phyloP scores from a whole-genome alignment of 2,888 invertebrate species.

The Pelosia muscerda region DNA sequence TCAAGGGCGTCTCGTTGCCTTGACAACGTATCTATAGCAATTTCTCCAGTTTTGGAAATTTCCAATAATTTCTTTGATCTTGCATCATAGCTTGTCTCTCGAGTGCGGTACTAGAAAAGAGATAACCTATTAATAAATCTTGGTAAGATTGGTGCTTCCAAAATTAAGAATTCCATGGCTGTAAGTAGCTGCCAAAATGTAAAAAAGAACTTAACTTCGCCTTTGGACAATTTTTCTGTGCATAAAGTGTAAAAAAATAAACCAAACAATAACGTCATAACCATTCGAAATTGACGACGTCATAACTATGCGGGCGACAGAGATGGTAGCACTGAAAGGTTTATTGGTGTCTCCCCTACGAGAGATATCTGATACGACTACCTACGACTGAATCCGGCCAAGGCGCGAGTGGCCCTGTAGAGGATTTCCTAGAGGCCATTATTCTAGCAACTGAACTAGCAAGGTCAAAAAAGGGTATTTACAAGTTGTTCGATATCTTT shows the following conservation, averaged over 20 bases:
- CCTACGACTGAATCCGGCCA: too few relatives aligned
- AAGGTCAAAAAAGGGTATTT: constrained; percentile 38
- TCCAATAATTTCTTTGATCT: constrained; percentile 76
- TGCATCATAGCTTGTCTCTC: constrained; percentile 74
- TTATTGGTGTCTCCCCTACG: too few relatives aligned
- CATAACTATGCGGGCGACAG: too few relatives aligned
- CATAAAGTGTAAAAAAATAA: too few relatives aligned
- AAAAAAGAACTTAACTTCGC: not conserved
- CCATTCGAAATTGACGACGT: too few relatives aligned
- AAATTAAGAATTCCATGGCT: not conserved
- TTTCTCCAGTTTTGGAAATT: constrained; percentile 79
- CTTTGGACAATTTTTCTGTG: too few relatives aligned
- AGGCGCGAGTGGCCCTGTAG: too few relatives aligned
- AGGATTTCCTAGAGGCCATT: too few relatives aligned
- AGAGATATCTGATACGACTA: too few relatives aligned
- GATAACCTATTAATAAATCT: not conserved
- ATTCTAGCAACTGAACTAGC: too few relatives aligned
- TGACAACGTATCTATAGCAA: constrained; percentile 73
- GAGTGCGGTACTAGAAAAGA: constrained; percentile 71
- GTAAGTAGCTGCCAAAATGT: not conserved
- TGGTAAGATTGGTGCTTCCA: not conserved
- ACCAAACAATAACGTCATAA: too few relatives aligned
- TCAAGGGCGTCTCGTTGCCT: constrained; percentile 80
- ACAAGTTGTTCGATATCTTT: constrained; percentile 81
- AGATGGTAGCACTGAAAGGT: too few relatives aligned